phyloP scores from a whole-genome alignment of 2,888 invertebrate species.

The Amphipoea lucens region DNA sequence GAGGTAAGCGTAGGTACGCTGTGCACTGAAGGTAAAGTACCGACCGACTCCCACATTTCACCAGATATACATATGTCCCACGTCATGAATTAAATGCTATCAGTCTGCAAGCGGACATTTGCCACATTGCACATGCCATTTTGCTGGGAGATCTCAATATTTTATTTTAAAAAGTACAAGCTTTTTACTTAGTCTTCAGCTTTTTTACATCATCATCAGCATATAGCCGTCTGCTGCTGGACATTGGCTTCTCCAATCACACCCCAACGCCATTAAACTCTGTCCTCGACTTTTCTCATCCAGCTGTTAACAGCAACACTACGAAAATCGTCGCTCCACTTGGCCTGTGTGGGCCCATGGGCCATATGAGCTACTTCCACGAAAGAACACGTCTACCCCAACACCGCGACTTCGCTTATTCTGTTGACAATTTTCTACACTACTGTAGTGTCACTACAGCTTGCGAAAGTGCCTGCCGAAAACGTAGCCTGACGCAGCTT shows the following conservation, averaged over 20 bases:
- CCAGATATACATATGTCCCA: background rate
- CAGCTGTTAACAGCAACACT: too few relatives aligned
- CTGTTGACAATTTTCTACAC: background rate
- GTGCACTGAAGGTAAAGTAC: background rate
- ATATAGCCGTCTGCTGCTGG: background rate
- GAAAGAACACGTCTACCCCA: background rate
- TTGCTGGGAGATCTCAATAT: background rate
- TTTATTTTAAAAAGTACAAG: background rate
- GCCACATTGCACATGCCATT: constrained; percentile 36
- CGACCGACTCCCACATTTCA: constrained; percentile 9
- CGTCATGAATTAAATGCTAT: constrained; percentile 14
- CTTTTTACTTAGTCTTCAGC: background rate
- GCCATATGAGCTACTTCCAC: background rate
- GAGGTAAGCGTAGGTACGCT: background rate
- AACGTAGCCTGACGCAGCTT: background rate
- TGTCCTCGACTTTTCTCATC: background rate
- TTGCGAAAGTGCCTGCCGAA: constrained; percentile 5
- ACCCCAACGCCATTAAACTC: background rate
- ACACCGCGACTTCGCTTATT: background rate
- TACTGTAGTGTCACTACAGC: too few relatives aligned
- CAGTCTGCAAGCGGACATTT: constrained; percentile 18
- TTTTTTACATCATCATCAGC: background rate
- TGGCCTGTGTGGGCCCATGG: background rate
- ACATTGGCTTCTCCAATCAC: background rate
- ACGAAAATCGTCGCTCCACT: background rate